Evolutionary conservation across 2,888 invertebrate species (phyloP).

Genomic region (Pycnomerus fuliginosus): DNA sequence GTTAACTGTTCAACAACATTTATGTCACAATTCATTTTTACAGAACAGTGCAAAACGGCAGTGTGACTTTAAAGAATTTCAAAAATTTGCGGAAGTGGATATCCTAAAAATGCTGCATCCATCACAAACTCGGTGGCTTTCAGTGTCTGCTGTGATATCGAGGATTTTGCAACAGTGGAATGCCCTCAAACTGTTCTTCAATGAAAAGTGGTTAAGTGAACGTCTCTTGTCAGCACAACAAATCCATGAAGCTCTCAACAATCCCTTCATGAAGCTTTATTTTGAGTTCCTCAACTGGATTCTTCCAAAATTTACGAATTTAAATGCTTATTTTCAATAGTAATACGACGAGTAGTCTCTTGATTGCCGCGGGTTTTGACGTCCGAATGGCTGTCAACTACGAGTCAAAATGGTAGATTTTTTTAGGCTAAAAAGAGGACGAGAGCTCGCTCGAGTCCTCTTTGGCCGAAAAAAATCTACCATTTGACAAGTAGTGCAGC

Average conservation of each 20-base stretch:
- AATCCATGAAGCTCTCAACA: not conserved
- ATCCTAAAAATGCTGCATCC: conserved; percentile 1
- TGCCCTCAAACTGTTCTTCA: not conserved
- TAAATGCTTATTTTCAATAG: not conserved
- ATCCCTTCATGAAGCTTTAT: not conserved
- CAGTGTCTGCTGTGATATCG: not conserved
- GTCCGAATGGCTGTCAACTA: no score
- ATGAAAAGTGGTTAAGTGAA: not conserved
- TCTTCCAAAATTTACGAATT: not conserved
- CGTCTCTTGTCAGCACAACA: not conserved
- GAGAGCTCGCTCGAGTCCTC: no score
- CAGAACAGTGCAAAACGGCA: conserved; percentile 1
- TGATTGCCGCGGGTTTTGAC: no score
- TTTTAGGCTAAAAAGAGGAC: no score
- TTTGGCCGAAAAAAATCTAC: no score
- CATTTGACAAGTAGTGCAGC: no score
- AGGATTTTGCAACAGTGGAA: conserved; percentile 2
- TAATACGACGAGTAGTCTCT: no score
- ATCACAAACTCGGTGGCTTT: conserved; percentile 3
- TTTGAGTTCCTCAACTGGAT: not conserved
- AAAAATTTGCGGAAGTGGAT: not conserved
- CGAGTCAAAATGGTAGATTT: no score
- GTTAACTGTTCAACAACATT: no score
- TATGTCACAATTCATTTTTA: not conserved
- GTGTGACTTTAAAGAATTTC: not conserved